Evolutionary conservation across 2,113 vertebrate species (phyloP).

Genomic region (Gasterosteus nipponicus): DNA sequence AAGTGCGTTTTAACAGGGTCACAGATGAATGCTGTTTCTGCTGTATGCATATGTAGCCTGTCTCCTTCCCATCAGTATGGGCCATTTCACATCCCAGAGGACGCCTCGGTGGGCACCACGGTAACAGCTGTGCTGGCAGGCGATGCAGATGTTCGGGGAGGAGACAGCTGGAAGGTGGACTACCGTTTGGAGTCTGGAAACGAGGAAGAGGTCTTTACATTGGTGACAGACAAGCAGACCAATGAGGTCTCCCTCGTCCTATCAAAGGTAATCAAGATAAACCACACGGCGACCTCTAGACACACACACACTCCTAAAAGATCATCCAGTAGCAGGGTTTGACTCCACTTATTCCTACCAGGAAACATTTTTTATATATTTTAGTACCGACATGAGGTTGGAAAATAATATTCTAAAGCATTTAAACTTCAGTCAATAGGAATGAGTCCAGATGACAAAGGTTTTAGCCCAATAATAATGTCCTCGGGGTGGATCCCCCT

Average conservation of each 20-base stretch:
- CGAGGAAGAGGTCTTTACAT: conserved; percentile 74
- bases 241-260: conserved; percentile 74
- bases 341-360: conserved; percentile 17
- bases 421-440: conserved; percentile 33
- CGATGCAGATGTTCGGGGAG: conserved; percentile 80
- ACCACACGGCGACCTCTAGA: neutral
- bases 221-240: conserved; percentile 63
- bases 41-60: neutral
- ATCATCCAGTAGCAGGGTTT: conserved; percentile 9
- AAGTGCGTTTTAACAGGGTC: neutral
- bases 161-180: conserved; percentile 81
- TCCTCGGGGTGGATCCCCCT: conserved; percentile 48
- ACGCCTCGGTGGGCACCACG: conserved; percentile 65
- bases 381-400: neutral
- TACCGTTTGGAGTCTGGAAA: conserved; percentile 82
- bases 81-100: conserved; percentile 70
- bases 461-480: conserved; percentile 56
- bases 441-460: conserved; percentile 45
- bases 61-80: conserved; percentile 64
- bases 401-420: conserved; percentile 18
- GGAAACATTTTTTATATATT: conserved; percentile 8
- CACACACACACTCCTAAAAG: neutral
- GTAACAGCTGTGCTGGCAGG: conserved; percentile 67
- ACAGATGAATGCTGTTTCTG: conserved; percentile 1
- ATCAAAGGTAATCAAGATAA: conserved; percentile 68